Percentiles rank a stretch among this genome's conserved stretches.
These are phyloP conservation scores for Lagodon rhomboides DNA, from an alignment of 2,797 vertebrate species.

Conservation along the genomic window DNA sequence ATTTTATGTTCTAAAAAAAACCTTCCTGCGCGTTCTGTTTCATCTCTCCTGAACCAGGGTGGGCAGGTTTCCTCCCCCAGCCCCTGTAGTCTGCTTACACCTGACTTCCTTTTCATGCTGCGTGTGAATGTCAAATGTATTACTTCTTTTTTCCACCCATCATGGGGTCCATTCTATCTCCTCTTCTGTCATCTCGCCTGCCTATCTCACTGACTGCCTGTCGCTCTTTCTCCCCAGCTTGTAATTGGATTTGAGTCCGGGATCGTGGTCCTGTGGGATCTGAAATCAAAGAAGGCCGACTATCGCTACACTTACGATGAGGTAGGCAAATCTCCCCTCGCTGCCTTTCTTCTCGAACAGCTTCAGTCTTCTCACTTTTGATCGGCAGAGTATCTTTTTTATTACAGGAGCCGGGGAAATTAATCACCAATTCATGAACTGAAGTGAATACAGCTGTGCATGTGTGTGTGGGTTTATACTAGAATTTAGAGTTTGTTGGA, in stretches of 20 bases:
- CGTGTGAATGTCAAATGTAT: constrained; percentile 75
- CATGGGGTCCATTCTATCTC: constrained; percentile 67
- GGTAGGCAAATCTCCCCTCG: constrained; percentile 85
- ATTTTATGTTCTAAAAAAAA: constrained; percentile 16
- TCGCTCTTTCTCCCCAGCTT: constrained; percentile 88
- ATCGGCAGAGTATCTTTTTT: constrained; percentile 46
- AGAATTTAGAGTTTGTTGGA: constrained; percentile 9
- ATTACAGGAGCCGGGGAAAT: constrained; percentile 51
- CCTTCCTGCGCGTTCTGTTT: constrained; percentile 21
- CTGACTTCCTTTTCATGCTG: constrained; percentile 61
- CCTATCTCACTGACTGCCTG: constrained; percentile 71
- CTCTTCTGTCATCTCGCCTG: constrained; percentile 64
- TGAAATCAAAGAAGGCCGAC: constrained; percentile 99
- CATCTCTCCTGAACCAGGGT: constrained; percentile 37
- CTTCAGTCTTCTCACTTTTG: constrained; percentile 46
- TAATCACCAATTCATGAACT: constrained; percentile 75
- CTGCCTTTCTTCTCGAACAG: constrained; percentile 51
- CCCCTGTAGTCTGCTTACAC: constrained; percentile 45
- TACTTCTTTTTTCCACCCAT: constrained; percentile 63
- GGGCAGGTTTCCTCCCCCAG: constrained; percentile 47
- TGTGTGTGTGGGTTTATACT: constrained; percentile 23
- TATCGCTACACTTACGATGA: constrained; percentile 98
- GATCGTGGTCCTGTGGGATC: constrained; percentile 97
- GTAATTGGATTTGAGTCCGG: constrained; percentile 99
- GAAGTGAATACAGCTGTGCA: constrained; percentile 36